Percentiles rank a stretch among this genome's conserved stretches.
phyloP scores from a whole-genome alignment of 2,888 invertebrate species.

The Athalia circularis region DNA sequence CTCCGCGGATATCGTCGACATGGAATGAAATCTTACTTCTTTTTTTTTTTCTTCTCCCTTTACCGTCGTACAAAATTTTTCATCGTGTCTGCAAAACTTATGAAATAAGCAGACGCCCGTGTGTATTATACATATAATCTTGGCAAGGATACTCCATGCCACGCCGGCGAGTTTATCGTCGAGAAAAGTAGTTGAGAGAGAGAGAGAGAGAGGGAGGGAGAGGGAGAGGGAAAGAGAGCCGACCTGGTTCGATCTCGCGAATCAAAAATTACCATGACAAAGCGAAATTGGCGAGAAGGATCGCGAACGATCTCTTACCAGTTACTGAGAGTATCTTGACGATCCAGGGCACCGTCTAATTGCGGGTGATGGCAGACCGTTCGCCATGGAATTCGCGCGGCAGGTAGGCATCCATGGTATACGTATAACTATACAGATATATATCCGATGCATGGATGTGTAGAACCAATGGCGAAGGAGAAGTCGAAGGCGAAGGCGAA shows the following conservation, averaged over 20 bases:
- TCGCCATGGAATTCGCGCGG: slow-evolving; percentile 14
- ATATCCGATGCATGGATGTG: not conserved
- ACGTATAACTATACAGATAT: not conserved
- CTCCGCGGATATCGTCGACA: too few species aligned
- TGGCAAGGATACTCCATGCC: too few species aligned
- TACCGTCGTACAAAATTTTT: too few species aligned
- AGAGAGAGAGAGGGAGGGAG: too few species aligned
- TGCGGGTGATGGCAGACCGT: slow-evolving; percentile 21
- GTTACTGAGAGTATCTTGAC: not conserved
- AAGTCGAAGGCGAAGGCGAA: not conserved
- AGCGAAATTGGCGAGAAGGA: not conserved
- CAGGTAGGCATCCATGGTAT: not conserved
- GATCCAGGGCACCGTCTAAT: slow-evolving; percentile 27
- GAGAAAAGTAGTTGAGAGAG: too few species aligned
- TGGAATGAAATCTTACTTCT: too few species aligned
- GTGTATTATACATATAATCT: too few species aligned
- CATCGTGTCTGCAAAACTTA: too few species aligned
- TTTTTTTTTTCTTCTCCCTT: too few species aligned
- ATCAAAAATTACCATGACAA: not conserved
- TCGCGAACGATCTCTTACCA: not conserved
- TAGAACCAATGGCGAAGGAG: not conserved
- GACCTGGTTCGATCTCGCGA: not conserved
- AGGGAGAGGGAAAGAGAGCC: too few species aligned
- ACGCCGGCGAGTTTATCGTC: too few species aligned
- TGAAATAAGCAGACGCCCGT: too few species aligned